Evolutionary conservation across 2,113 vertebrate genomes (phyloP).

Genomic region (Pluvianellus socialis): DNA sequence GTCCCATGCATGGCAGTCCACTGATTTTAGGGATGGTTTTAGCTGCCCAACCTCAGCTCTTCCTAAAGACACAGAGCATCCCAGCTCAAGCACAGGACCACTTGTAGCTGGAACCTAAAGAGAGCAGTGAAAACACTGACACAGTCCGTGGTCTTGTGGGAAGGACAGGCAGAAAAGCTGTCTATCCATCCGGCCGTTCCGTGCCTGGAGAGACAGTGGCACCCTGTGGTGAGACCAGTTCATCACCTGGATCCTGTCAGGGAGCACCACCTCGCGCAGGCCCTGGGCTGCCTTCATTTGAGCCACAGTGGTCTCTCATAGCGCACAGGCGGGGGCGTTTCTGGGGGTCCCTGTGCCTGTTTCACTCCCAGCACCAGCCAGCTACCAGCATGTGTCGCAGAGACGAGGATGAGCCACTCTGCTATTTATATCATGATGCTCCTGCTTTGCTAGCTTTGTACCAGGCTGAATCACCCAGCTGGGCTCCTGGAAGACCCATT

Average conservation of each 20-base stretch:
- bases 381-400: neutral
- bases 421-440: neutral
- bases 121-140: neutral
- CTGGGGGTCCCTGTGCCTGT: neutral
- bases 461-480: neutral
- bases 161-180: neutral
- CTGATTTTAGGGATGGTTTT: neutral
- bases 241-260: neutral
- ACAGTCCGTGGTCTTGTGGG: neutral
- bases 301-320: neutral
- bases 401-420: neutral
- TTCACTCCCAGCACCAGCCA: neutral
- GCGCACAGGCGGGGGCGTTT: neutral
- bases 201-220: neutral
- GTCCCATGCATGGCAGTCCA: neutral
- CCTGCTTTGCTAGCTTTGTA: neutral
- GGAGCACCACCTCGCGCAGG: neutral
- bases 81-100: neutral
- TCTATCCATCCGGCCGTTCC: neutral
- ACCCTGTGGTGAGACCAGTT: neutral
- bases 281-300: neutral
- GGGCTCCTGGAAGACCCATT: neutral
- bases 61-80: neutral
- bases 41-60: neutral
- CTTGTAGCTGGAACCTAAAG: neutral